Percentiles rank a stretch among this genome's conserved stretches.
phyloP scores from a whole-genome alignment of 1,140 invertebrate species.

The Dreissena polymorpha region DNA sequence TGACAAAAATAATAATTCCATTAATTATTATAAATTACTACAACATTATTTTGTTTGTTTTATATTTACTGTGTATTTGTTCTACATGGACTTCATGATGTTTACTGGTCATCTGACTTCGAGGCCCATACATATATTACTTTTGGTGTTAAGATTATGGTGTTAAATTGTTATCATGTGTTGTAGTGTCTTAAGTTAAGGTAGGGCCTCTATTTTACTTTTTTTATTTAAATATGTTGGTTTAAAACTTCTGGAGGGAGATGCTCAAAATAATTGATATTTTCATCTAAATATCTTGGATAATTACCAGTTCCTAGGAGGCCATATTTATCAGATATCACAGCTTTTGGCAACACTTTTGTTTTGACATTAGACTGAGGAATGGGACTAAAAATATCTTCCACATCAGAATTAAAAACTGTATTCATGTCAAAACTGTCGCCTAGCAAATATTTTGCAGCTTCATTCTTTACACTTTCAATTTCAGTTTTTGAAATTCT shows the following conservation, averaged over 20 bases:
- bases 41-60: too few relatives aligned
- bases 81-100: too few relatives aligned
- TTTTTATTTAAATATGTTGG: too few relatives aligned
- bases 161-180: too few relatives aligned
- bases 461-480: conserved; percentile 16
- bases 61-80: too few relatives aligned
- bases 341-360: not conserved
- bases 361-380: not conserved
- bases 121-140: too few relatives aligned
- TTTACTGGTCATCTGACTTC: too few relatives aligned
- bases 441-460: conserved; percentile 41
- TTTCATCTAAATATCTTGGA: conserved; percentile 17
- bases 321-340: conserved; percentile 51
- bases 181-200: too few relatives aligned
- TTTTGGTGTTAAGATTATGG: too few relatives aligned
- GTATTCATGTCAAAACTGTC: conserved; percentile 29
- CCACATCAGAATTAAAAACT: conserved; percentile 46
- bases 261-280: conserved; percentile 61
- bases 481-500: conserved; percentile 1
- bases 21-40: too few relatives aligned
- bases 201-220: too few relatives aligned
- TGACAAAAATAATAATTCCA: too few relatives aligned
- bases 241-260: conserved; percentile 64
- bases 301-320: conserved; percentile 55
- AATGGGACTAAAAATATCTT: conserved; percentile 21